Conservation (phyloP, 2,888 invertebrate species). For the Ischnus inquisitorius region DNA sequence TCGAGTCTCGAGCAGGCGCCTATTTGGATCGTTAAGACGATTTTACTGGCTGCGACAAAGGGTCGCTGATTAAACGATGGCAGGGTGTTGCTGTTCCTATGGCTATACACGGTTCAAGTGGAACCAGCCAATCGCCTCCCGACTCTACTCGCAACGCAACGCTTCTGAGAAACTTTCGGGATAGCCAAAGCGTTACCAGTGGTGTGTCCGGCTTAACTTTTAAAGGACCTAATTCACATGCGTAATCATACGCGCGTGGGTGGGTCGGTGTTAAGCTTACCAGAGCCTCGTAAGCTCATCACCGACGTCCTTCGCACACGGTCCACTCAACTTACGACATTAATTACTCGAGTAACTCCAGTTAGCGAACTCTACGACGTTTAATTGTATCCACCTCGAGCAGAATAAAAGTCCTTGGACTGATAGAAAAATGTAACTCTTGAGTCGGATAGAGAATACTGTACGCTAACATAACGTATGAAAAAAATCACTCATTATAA, state of each 20-base stretch:
- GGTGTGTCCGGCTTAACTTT: conserved; percentile 67
- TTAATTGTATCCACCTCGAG: conserved; percentile 46
- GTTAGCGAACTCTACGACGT: conserved; percentile 39
- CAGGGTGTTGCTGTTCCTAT: conserved; percentile 18
- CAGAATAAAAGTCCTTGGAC: not conserved
- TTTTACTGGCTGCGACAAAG: conserved; percentile 74
- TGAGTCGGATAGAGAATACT: too few species aligned
- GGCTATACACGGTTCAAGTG: not conserved
- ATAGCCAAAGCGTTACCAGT: conserved; percentile 24
- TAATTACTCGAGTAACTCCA: conserved; percentile 62
- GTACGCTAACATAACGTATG: too few species aligned
- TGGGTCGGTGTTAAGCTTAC: conserved; percentile 41
- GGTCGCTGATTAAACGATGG: conserved; percentile 74
- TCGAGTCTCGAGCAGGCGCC: conserved; percentile 65
- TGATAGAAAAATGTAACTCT: not conserved
- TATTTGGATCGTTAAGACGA: conserved; percentile 75
- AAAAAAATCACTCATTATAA: too few species aligned
- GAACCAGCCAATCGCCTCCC: conserved; percentile 16
- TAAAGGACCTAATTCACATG: conserved; percentile 71
- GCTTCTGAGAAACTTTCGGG: not conserved
- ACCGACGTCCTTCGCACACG: conserved; percentile 46
- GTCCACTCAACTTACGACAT: conserved; percentile 28
- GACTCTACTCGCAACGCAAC: not conserved
- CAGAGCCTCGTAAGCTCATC: conserved; percentile 35
- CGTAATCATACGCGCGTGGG: conserved; percentile 62